Percentiles rank a stretch among this genome's conserved stretches.
Evolutionary conservation across 2,113 vertebrate species (phyloP).

Genomic region (Lucifuga dentata): DNA sequence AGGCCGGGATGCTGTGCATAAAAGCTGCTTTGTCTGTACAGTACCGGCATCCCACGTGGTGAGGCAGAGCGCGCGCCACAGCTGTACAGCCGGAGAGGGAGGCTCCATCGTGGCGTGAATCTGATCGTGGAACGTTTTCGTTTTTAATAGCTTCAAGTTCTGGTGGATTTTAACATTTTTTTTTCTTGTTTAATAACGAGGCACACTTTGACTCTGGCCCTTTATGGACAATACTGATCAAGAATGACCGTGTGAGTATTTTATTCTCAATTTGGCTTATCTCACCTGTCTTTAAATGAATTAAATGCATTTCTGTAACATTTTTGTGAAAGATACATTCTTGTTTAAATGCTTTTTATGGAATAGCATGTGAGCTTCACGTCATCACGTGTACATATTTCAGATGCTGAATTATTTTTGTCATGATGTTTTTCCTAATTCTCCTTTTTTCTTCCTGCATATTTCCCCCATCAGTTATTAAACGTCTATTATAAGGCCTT

Average conservation of each 20-base stretch:
- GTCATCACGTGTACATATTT: no score
- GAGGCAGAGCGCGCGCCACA: not conserved
- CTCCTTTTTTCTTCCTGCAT: no score
- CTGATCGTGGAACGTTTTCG: not conserved
- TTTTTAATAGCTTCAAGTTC: not conserved
- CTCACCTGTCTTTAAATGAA: not conserved
- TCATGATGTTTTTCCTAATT: not conserved
- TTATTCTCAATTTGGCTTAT: not conserved
- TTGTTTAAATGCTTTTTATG: no score
- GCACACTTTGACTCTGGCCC: not conserved
- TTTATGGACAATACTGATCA: constrained; percentile 3
- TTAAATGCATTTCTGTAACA: not conserved
- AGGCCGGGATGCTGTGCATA: constrained; percentile 6
- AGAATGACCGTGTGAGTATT: constrained; percentile 45
- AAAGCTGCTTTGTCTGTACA: constrained; percentile 40
- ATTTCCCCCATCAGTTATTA: no score
- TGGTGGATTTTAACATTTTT: constrained; percentile 11
- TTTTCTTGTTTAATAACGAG: not conserved
- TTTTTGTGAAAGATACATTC: not conserved
- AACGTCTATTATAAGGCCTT: not conserved
- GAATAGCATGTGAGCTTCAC: no score
- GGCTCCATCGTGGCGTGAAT: not conserved
- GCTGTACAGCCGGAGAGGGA: constrained; percentile 2
- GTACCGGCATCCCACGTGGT: constrained; percentile 45
- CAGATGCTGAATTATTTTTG: not conserved